Evolutionary conservation across 2,797 vertebrate genomes (phyloP).

Genomic region (Forpus xanthops): DNA sequence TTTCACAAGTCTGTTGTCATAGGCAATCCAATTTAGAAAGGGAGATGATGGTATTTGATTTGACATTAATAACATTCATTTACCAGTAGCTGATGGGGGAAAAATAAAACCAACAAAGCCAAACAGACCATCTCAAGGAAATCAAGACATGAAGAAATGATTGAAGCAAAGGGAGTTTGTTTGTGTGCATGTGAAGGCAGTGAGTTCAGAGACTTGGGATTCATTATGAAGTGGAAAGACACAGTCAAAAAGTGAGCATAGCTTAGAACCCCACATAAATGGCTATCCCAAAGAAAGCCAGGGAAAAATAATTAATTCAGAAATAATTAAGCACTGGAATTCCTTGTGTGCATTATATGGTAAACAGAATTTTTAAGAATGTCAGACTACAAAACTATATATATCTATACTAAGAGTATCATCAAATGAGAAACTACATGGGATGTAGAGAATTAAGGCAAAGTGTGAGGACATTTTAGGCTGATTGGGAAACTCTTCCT

Average conservation of each 20-base stretch:
- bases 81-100: neutral
- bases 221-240: neutral
- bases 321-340: neutral
- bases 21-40: slow-evolving; percentile 26
- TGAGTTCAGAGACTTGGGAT: neutral
- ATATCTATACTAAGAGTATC: neutral
- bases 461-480: neutral
- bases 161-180: neutral
- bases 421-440: neutral
- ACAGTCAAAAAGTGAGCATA: neutral
- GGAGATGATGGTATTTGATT: slow-evolving; percentile 7
- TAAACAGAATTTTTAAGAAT: neutral
- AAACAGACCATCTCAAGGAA: neutral
- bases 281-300: neutral
- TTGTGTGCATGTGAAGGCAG: neutral
- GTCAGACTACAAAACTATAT: neutral
- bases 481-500: neutral
- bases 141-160: neutral
- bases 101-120: neutral
- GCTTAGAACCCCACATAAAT: neutral
- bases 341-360: neutral
- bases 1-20: slow-evolving; percentile 25
- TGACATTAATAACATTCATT: slow-evolving; percentile 32
- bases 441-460: neutral
- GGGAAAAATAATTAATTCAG: neutral